Evolutionary conservation across 2,888 invertebrate species (phyloP).

Genomic region (Disparrhopalites patrizii): DNA sequence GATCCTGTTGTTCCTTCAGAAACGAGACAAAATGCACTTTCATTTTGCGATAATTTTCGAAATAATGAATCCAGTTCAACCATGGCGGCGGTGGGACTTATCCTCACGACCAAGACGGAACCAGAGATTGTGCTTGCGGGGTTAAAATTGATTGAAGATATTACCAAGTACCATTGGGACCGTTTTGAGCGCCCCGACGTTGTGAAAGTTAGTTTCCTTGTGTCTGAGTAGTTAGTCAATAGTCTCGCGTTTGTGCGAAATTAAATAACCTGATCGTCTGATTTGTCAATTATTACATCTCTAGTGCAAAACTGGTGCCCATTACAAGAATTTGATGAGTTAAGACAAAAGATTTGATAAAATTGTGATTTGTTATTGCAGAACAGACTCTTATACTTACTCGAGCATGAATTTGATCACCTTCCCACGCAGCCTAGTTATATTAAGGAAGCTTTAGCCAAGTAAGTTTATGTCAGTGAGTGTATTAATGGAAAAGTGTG

Average conservation of each 20-base stretch:
- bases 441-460: slow-evolving; percentile 44
- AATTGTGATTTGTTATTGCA: slow-evolving; percentile 19
- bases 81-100: slow-evolving; percentile 37
- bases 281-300: too few relatives aligned
- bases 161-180: slow-evolving; percentile 89
- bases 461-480: slow-evolving; percentile 34
- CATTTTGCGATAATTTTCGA: slow-evolving; percentile 40
- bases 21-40: slow-evolving; percentile 35
- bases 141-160: slow-evolving; percentile 86
- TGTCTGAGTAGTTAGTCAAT: not conserved
- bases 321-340: too few relatives aligned
- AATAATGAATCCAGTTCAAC: slow-evolving; percentile 27
- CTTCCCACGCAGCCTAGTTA: slow-evolving; percentile 34
- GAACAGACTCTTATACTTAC: slow-evolving; percentile 39
- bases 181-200: slow-evolving; percentile 57
- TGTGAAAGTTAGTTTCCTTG: slow-evolving; percentile 32
- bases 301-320: not conserved
- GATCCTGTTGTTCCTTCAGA: slow-evolving; percentile 25
- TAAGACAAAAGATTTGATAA: too few relatives aligned
- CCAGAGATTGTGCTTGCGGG: slow-evolving; percentile 55
- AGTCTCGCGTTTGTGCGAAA: not conserved
- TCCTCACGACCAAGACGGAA: slow-evolving; percentile 28
- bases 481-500: too few relatives aligned
- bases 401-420: slow-evolving; percentile 41
- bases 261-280: too few relatives aligned